A percentile compares a stretch with the other conserved stretches of the same genome.
Conservation (phyloP, 2,888 invertebrate genomes). For the Pristionchus japonicus region DNA sequence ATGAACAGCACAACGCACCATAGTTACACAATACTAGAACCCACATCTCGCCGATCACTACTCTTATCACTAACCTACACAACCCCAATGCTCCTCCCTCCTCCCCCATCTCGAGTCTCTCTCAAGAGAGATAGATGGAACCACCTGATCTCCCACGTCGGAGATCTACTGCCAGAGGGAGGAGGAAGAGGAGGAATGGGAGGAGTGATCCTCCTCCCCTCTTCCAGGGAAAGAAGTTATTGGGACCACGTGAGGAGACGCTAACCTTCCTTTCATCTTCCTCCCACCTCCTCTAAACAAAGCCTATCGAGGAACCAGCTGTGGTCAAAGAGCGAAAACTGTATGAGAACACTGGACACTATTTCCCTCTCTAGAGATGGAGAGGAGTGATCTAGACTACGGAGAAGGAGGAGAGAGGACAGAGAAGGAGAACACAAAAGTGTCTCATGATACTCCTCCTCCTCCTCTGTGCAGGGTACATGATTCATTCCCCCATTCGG, state of each 20-base stretch:
- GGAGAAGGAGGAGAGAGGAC: background rate
- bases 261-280: background rate
- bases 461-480: background rate
- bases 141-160: background rate
- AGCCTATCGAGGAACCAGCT: background rate
- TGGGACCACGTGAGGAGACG: background rate
- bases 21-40: too few relatives aligned
- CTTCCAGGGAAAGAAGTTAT: background rate
- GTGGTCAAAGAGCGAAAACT: slow-evolving; percentile 13
- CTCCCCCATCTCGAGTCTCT: background rate
- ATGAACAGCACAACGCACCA: too few relatives aligned
- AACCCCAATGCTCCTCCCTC: background rate
- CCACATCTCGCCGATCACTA: background rate
- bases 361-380: background rate
- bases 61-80: background rate
- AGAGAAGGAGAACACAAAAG: background rate
- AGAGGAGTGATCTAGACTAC: background rate
- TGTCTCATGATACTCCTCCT: slow-evolving; percentile 23
- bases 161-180: background rate
- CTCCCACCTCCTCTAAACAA: background rate
- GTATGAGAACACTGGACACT: slow-evolving; percentile 9
- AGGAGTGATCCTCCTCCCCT: background rate
- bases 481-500: background rate
- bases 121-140: background rate
- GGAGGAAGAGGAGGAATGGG: background rate